Evolutionary conservation across 1,140 invertebrate species (phyloP).

Genomic region (Pararge aegeria): DNA sequence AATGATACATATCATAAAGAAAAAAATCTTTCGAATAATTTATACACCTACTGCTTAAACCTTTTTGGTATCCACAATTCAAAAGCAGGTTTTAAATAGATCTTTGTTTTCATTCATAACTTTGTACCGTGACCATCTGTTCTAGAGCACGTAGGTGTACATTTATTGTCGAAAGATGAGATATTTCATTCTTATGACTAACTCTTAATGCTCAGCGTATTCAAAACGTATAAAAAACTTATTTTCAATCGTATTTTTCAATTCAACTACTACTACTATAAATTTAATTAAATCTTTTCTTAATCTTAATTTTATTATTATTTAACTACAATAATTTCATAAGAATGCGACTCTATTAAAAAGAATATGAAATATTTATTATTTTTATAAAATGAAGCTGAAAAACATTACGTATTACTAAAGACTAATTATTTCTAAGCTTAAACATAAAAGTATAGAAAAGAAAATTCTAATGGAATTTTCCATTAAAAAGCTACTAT

Average conservation of each 20-base stretch:
- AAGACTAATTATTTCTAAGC: too few species aligned
- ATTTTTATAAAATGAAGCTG: too few species aligned
- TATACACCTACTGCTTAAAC: not conserved
- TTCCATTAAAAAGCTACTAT: not conserved
- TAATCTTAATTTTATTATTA: too few species aligned
- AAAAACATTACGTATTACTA: too few species aligned
- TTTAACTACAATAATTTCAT: too few species aligned
- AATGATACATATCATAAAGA: not conserved
- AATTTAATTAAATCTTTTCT: too few species aligned
- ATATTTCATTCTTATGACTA: not conserved
- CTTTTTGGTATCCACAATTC: not conserved
- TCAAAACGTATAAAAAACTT: not conserved
- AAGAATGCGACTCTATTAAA: too few species aligned
- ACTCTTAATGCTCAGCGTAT: not conserved
- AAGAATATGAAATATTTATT: too few species aligned
- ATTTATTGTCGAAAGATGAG: not conserved
- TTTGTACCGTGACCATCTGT: not conserved
- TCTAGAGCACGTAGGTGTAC: not conserved
- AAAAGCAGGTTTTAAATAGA: constrained; percentile 2
- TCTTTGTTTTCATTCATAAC: constrained; percentile 8
- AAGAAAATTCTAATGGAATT: too few species aligned
- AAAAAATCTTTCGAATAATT: not conserved
- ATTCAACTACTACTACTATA: too few species aligned
- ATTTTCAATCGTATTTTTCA: not conserved
- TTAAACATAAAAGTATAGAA: too few species aligned